Evolutionary conservation across 1,140 invertebrate species (phyloP).

Genomic region (Scaptomyza hsui): DNA sequence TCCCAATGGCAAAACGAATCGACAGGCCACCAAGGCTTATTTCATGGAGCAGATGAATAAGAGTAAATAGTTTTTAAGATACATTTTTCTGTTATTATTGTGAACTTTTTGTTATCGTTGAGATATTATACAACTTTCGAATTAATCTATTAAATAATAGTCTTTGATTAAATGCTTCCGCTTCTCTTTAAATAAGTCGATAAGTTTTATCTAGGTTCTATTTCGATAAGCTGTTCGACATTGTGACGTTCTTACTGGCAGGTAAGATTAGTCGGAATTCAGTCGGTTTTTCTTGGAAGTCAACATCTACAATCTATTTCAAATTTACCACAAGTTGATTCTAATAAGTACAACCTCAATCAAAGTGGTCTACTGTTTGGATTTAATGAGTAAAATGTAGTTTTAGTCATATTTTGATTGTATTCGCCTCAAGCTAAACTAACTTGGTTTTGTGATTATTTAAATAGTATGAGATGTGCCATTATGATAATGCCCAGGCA

Average conservation of each 20-base stretch:
- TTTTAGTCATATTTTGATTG: constrained; percentile 19
- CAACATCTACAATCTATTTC: no score
- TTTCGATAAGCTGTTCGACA: no score
- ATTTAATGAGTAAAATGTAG: background rate
- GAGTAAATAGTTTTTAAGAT: constrained; percentile 1
- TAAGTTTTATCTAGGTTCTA: no score
- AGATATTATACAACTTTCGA: background rate
- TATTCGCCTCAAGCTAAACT: constrained; percentile 6
- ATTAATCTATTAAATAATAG: background rate
- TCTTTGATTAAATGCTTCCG: background rate
- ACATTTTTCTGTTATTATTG: background rate
- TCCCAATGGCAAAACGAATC: constrained; percentile 39
- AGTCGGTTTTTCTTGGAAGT: no score
- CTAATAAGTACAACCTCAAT: no score
- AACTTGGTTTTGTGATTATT: constrained; percentile 56
- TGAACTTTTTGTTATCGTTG: background rate
- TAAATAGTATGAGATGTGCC: constrained; percentile 73
- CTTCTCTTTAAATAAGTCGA: no score
- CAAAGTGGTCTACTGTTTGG: no score
- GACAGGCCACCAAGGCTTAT: constrained; percentile 23
- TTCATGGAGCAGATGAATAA: constrained; percentile 20
- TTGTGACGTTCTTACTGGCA: no score
- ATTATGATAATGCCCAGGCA: constrained; percentile 64
- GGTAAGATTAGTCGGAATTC: no score
- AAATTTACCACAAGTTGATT: no score